Base-by-base conservation (phyloP, 2,113 vertebrate genomes). In the Sclerurus mexicanus region DNA sequence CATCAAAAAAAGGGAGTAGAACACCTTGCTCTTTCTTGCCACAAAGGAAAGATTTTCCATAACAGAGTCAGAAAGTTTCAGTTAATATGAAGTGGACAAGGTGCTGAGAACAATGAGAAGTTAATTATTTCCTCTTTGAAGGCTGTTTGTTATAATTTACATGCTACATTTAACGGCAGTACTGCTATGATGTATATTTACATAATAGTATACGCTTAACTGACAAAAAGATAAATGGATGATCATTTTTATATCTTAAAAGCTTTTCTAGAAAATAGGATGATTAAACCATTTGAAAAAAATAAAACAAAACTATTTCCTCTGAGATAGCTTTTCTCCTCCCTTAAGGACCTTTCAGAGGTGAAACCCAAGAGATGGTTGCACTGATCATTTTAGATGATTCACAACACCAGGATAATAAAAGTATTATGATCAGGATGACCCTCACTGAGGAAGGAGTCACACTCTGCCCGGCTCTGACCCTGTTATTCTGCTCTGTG, bases 401-500 rank as follows among this genome's bases (percentile, higher is more conserved):
- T 94, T 90, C 89, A 10, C 98, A 98, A 58, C 98, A 99, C 33
- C 98, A 99, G 89, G 98, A 98, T 95, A 98, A 98, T 68, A 99
- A 99, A 96, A 98, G 85, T 79, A 97, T 99, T 86, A 87, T 98
- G 78, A 97, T 99, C 79, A 98, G 97, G 16, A 87, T 99, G 86
- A 98, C 99, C 77, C 69, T 87, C 76, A 98, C 98, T 1, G 99
- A 99, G 99, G 98, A 62, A 99, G 98, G 90, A 99, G 98, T 90
- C 98, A 98, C 49, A 98, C 98, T 95, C 96, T 99, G 75, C 98
- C 98, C 87, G 98, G 98, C 80, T 98, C 98, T 6, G 98, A 99
- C 96, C 98, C 98, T 12, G 97, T 98, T 91, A 99, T 99, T 97
- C 83, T 99, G 92, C 98, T 98, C 64, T 99, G 98, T 84, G 99